Base-by-base conservation (phyloP, 1,140 invertebrate genomes). In the Aphelenchoides besseyi region DNA sequence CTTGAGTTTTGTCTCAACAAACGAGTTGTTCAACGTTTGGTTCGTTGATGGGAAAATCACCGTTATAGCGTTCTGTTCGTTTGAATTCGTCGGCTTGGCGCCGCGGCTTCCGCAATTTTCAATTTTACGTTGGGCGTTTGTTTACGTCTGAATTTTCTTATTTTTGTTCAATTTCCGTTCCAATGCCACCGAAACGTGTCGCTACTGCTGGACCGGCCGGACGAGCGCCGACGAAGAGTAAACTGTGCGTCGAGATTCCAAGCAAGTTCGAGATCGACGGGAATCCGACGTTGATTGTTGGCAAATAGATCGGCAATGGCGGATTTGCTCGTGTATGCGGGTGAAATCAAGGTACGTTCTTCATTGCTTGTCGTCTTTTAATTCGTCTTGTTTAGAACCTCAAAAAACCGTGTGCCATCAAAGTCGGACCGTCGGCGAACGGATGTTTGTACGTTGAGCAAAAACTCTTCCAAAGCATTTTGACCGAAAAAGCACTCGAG, bases 321-420 rank as follows among this genome's bases (percentile, higher is more conserved):
- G 69, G 69, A 29, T 70, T 70, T 67, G 69, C 37, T 12, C 68
- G 54, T 70, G 33, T 70, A 66, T 35, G 12, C 16, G 32, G 63
- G 63, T 29, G 61, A 70, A 35, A 37, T 48, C 8, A 70, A 70
- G 53, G 68, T 67, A 18, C 18, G 32, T 57, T n/a, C n/a, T 12
- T 5, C 23, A 5, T 0, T 41, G 18, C 66, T 16, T 29, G 33
- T 70, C 29, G n/a, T 30, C 32, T 37, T 18, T 62, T 35, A 32
- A 70, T 36, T n/a, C 18, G n/a, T 23, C 12, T 64, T 30, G 30
- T 66, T 35, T 12, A 66, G 63, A 32, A 66, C 63, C n/a, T 33
- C 16, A 33, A 35, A 29, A 54, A 35, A 37, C 30, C 54, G n/a
- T 32, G 26, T 3, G 53, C 53, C 16, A 67, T 70, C 23, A 70